A percentile compares a stretch with the other conserved stretches of the same genome.
Evolutionary conservation across 2,797 vertebrate genomes (phyloP).

Genomic region (Siniperca undulata): DNA sequence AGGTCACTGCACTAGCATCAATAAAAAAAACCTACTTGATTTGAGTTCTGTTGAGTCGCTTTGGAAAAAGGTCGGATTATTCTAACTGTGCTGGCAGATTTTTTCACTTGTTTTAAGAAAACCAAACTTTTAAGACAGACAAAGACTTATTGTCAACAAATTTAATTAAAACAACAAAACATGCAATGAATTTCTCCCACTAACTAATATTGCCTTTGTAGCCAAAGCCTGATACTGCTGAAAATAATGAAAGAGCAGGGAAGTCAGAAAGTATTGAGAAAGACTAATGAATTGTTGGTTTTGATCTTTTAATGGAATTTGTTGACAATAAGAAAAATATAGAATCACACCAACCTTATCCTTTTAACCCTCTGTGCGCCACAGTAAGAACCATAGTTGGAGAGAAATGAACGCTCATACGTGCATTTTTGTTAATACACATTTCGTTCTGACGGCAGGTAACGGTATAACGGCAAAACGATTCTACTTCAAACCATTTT

Average conservation of each 20-base stretch:
- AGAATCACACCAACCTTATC: background rate
- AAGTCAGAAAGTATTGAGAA: background rate
- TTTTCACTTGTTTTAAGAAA: slow-evolving; percentile 5
- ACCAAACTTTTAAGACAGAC: background rate
- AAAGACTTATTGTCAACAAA: slow-evolving; percentile 15
- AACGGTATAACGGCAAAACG: no score
- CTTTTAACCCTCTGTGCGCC: background rate
- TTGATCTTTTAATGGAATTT: background rate
- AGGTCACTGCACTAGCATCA: background rate
- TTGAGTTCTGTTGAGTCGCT: background rate
- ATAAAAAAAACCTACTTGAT: background rate
- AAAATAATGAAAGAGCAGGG: background rate
- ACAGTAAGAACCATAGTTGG: background rate
- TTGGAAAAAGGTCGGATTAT: background rate
- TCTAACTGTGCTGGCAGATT: background rate
- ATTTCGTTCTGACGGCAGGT: no score
- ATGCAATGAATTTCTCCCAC: background rate
- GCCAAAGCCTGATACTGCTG: background rate
- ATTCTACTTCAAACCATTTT: background rate
- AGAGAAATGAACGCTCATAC: background rate
- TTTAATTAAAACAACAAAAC: background rate
- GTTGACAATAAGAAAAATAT: background rate
- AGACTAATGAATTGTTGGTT: background rate
- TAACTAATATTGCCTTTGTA: background rate
- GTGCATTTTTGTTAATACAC: background rate